These are phyloP conservation scores for Drosophila cracens DNA, from an alignment of 2,888 invertebrate species.

Conservation along the genomic window DNA sequence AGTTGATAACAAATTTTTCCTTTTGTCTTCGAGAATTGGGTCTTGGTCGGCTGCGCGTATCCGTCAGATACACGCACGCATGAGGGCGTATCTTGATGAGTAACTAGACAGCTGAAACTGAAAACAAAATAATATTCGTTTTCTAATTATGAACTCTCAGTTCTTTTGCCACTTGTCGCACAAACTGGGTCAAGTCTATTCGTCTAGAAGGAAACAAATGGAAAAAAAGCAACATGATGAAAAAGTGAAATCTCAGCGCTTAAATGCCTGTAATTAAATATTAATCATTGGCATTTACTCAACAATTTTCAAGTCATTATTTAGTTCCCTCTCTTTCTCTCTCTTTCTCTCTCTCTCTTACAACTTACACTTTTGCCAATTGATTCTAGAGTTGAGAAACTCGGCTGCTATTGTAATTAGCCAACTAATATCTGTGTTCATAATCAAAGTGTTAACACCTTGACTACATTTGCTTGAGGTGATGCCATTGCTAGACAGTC, in stretches of 20 bases:
- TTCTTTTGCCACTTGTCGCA: slow-evolving; percentile 39
- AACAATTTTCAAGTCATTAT: slow-evolving; percentile 23
- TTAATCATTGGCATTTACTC: slow-evolving; percentile 56
- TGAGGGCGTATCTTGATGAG: slow-evolving; percentile 67
- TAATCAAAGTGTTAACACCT: slow-evolving; percentile 45
- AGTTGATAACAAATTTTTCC: slow-evolving; percentile 63
- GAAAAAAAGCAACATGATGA: slow-evolving; percentile 27
- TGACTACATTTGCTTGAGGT: slow-evolving; percentile 35
- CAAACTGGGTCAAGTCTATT: slow-evolving; percentile 71
- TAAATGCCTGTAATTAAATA: slow-evolving; percentile 65
- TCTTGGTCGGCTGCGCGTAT: slow-evolving; percentile 69
- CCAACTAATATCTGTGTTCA: slow-evolving; percentile 37
- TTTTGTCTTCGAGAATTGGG: slow-evolving; percentile 72
- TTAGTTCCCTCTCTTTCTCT: slow-evolving; percentile 11
- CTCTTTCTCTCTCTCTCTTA: slow-evolving; percentile 13
- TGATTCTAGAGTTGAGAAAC: slow-evolving; percentile 47
- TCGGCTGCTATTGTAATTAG: slow-evolving; percentile 38
- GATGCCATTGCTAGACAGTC: slow-evolving; percentile 38
- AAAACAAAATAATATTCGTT: slow-evolving; percentile 50
- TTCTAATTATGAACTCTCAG: slow-evolving; percentile 55
- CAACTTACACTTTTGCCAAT: slow-evolving; percentile 65
- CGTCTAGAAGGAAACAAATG: slow-evolving; percentile 24
- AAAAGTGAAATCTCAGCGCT: slow-evolving; percentile 73
- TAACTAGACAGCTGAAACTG: slow-evolving; percentile 35
- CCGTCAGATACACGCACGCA: slow-evolving; percentile 61